These are phyloP conservation scores for Athene cunicularia DNA, from an alignment of 2,113 vertebrate genomes.

Conservation along the genomic window DNA sequence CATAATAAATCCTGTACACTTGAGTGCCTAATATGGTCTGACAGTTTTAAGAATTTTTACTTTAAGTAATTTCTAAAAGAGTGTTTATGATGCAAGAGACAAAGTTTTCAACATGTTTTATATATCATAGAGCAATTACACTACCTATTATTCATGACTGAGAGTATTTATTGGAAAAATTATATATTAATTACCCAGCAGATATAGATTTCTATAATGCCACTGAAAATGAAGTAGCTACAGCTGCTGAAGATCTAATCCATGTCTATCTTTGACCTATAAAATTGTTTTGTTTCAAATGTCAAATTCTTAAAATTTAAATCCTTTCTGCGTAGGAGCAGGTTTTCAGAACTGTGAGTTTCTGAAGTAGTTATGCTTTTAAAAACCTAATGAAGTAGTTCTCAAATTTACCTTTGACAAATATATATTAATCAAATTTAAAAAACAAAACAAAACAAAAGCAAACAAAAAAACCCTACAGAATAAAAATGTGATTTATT, in stretches of 20 bases:
- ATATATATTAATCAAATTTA: neutral
- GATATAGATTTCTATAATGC: neutral
- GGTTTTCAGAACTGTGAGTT: neutral
- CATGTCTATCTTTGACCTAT: neutral
- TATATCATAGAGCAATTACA: neutral
- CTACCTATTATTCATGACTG: neutral
- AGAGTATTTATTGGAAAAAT: neutral
- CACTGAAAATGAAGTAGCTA: neutral
- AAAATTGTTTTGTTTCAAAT: neutral
- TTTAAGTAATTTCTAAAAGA: neutral
- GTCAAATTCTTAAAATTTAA: neutral
- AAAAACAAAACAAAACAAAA: too few relatives aligned
- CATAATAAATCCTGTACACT: neutral
- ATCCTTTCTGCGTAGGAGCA: neutral
- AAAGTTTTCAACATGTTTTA: neutral
- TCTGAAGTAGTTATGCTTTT: neutral
- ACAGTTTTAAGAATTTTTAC: neutral
- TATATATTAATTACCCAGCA: neutral
- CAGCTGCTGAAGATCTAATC: neutral
- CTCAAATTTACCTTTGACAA: neutral
- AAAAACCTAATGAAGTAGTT: neutral
- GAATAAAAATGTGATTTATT: neutral
- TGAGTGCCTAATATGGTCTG: neutral
- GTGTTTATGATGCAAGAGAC: neutral
- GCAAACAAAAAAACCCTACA: neutral